phyloP scores from a whole-genome alignment of 1,140 invertebrate genomes.

The Propsilocerus akamusi region DNA sequence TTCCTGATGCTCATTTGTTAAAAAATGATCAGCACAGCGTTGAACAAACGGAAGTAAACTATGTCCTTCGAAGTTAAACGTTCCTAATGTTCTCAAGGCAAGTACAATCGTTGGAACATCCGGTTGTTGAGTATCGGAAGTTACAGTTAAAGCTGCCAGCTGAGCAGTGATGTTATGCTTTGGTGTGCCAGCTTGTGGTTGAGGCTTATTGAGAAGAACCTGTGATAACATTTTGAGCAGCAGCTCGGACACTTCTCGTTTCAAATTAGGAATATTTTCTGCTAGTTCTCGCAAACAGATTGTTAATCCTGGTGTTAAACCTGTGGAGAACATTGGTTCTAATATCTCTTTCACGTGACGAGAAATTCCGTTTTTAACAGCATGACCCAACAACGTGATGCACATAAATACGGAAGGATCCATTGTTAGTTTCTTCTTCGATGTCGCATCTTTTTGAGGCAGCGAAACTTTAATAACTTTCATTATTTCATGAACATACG shows the following conservation, averaged over 20 bases:
- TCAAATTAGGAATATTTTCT: slow-evolving; percentile 68
- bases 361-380: slow-evolving; percentile 55
- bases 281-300: slow-evolving; percentile 81
- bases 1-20: slow-evolving; percentile 82
- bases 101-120: slow-evolving; percentile 76
- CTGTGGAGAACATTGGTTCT: slow-evolving; percentile 82
- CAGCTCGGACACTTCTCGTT: slow-evolving; percentile 81
- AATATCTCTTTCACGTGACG: slow-evolving; percentile 68
- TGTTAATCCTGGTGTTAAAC: slow-evolving; percentile 75
- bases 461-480: slow-evolving; percentile 63
- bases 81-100: slow-evolving; percentile 83
- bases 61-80: slow-evolving; percentile 92
- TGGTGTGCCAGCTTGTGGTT: slow-evolving; percentile 59
- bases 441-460: slow-evolving; percentile 55
- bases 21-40: slow-evolving; percentile 79
- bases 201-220: slow-evolving; percentile 75
- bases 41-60: slow-evolving; percentile 82
- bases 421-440: slow-evolving; percentile 47
- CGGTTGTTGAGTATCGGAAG: slow-evolving; percentile 22
- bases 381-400: slow-evolving; percentile 79
- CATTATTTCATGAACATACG: slow-evolving; percentile 69
- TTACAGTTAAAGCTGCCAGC: slow-evolving; percentile 14
- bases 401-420: slow-evolving; percentile 89
- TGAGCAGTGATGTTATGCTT: slow-evolving; percentile 19
- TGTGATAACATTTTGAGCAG: slow-evolving; percentile 70